Evolutionary conservation across 2,888 invertebrate genomes (phyloP), one percentile per base, ranked within the genome.

Genomic region (Macaria notata): DNA sequence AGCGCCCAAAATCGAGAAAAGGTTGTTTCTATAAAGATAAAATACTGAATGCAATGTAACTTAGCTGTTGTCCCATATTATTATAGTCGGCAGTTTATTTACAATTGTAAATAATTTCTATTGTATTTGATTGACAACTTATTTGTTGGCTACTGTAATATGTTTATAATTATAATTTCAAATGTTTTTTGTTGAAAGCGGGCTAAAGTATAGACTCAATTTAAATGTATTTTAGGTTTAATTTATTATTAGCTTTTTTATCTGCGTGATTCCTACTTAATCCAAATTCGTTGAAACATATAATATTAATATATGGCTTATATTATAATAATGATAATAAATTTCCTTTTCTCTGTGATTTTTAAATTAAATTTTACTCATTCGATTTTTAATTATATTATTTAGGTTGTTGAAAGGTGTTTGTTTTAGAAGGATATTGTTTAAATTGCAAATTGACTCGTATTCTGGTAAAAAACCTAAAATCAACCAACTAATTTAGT

Each of bases 201-300:
- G 9, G n/a, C 42, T 41, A 41, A 36, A 36, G 5, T 5, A 41
- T 8, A 9, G 1, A 8, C 41, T 41, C 9, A 41, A 41, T n/a
- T n/a, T 41, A n/a, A 41, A 8, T 41, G 29, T 19, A 19, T 29
- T 19, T 44, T 19, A 29, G 4, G 3, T 9, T 42, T 9, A 9
- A 19, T 44, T 33, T 38, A 4, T 39, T 38, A 29, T 19, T 47
- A 43, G 8, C 6, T 8, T 33, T n/a, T 38, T 47, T 4, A 8
- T 39, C 54, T 56, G 52, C 50, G 58, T 58, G 50, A 54, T 56
- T 61, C 50, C 63, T 63, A 63, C 63, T 63, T 63, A 63, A 61
- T 50, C 53, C 19, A 51, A 57, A 59, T 49, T 49, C 46, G 39
- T 52, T 45, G 9, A 4, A 44, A 45, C n/a, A 46, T 5, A 9